These are phyloP conservation scores for Spicauda simplicius DNA, from an alignment of 2,888 invertebrate genomes.

Conservation along the genomic window DNA sequence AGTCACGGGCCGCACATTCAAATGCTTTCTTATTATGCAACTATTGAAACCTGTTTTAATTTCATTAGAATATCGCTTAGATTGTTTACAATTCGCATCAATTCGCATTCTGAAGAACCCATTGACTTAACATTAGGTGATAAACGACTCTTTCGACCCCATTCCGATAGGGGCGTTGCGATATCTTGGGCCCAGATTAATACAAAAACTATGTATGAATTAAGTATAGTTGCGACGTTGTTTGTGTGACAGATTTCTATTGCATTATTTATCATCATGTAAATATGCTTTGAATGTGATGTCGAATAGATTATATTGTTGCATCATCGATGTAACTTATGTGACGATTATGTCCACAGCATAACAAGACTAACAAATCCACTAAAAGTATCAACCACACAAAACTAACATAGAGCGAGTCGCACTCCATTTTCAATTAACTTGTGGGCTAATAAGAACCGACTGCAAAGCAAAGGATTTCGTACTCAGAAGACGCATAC, in stretches of 20 bases:
- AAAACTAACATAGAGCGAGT: too few relatives aligned
- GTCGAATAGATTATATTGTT: neutral
- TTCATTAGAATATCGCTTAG: constrained; percentile 50
- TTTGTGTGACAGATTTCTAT: neutral
- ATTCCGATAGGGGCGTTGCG: constrained; percentile 13
- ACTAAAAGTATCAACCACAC: too few relatives aligned
- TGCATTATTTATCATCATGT: neutral
- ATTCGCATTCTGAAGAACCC: constrained; percentile 23
- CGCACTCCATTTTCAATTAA: too few relatives aligned
- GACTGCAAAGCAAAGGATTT: neutral
- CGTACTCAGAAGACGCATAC: neutral
- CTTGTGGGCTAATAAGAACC: neutral
- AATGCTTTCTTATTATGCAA: constrained; percentile 56
- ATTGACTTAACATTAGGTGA: constrained; percentile 22
- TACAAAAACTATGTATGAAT: neutral
- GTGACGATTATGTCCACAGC: neutral
- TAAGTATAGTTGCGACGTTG: constrained; percentile 6
- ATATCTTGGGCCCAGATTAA: constrained; percentile 5
- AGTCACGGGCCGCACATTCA: constrained; percentile 44
- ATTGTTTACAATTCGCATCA: constrained; percentile 40
- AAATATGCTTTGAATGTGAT: neutral
- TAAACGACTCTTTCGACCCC: constrained; percentile 15
- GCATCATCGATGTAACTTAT: neutral
- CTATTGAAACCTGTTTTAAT: constrained; percentile 51
- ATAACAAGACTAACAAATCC: too few relatives aligned